phyloP scores from a whole-genome alignment of 2,797 vertebrate species.

The Percopsis omiscomaycus region DNA sequence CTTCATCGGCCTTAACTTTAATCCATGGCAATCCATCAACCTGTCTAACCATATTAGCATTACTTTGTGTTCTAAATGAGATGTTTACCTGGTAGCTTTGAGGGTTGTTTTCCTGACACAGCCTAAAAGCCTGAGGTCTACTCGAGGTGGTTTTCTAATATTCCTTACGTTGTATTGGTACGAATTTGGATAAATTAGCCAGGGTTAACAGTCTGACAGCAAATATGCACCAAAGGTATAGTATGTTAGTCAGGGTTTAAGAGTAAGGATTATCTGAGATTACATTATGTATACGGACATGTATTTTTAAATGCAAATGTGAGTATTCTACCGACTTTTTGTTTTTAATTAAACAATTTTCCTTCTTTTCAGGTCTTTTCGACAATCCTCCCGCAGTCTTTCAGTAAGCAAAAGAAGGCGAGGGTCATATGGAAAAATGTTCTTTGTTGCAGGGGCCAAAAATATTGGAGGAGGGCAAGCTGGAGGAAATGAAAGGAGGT shows the following conservation, averaged over 20 bases:
- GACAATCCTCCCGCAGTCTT: constrained; percentile 66
- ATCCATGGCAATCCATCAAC: constrained; percentile 57
- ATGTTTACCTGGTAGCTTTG: constrained; percentile 55
- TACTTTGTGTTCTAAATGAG: constrained; percentile 61
- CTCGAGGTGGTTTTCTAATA: not conserved
- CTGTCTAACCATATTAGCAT: constrained; percentile 48
- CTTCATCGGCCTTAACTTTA: constrained; percentile 54
- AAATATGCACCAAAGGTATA: constrained; percentile 68
- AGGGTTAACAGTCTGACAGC: constrained; percentile 15
- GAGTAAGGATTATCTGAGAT: not conserved
- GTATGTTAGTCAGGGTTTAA: constrained; percentile 15
- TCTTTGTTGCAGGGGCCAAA: constrained; percentile 90
- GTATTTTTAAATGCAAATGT: constrained; percentile 12
- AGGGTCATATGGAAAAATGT: constrained; percentile 86
- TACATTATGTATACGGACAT: not conserved
- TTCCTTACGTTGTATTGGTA: constrained; percentile 5
- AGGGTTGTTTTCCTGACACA: constrained; percentile 28
- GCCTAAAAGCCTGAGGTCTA: not conserved
- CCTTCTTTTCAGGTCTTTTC: constrained; percentile 81
- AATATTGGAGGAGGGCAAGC: constrained; percentile 70
- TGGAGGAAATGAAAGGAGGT: constrained; percentile 86
- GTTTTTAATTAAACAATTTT: no score
- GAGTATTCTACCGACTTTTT: no score
- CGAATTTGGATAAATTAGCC: constrained; percentile 13
- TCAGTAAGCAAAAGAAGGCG: constrained; percentile 70